Conservation (phyloP, 1,140 invertebrate genomes). For the Apis laboriosa region DNA sequence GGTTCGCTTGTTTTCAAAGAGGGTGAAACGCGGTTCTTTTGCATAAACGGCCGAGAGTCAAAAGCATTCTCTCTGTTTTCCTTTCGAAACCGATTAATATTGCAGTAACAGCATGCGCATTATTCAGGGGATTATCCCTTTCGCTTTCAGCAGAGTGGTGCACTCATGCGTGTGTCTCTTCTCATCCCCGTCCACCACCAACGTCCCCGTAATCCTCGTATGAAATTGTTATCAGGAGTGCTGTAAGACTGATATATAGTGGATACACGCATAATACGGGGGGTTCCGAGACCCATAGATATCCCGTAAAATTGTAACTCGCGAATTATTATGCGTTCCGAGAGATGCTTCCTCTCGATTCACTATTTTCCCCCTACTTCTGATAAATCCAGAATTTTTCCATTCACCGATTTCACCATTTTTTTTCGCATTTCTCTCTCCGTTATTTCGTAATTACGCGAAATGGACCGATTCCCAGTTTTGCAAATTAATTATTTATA, state of each 20-base stretch:
- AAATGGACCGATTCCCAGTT: no score
- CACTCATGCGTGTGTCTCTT: slow-evolving; percentile 47
- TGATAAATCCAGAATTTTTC: background rate
- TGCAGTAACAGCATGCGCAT: slow-evolving; percentile 71
- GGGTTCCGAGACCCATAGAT: slow-evolving; percentile 27
- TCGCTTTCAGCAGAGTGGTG: slow-evolving; percentile 58
- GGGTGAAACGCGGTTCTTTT: background rate
- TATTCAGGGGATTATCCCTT: slow-evolving; percentile 73
- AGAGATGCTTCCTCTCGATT: background rate
- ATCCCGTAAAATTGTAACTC: slow-evolving; percentile 40
- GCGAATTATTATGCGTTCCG: slow-evolving; percentile 22
- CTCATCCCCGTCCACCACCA: slow-evolving; percentile 2
- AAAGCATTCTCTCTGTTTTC: slow-evolving; percentile 37
- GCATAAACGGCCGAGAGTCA: slow-evolving; percentile 35
- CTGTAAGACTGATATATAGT: slow-evolving; percentile 72
- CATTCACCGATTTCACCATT: no score
- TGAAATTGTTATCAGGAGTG: slow-evolving; percentile 73
- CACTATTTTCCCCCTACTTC: background rate
- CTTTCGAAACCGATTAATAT: slow-evolving; percentile 69
- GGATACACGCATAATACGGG: slow-evolving; percentile 58
- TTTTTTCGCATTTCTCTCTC: no score
- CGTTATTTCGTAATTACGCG: no score
- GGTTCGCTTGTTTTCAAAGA: background rate
- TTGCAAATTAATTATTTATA: no score
- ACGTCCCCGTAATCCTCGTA: slow-evolving; percentile 67